Evolutionary conservation across 2,113 vertebrate genomes (phyloP).

Genomic region (Vulpes lagopus): DNA sequence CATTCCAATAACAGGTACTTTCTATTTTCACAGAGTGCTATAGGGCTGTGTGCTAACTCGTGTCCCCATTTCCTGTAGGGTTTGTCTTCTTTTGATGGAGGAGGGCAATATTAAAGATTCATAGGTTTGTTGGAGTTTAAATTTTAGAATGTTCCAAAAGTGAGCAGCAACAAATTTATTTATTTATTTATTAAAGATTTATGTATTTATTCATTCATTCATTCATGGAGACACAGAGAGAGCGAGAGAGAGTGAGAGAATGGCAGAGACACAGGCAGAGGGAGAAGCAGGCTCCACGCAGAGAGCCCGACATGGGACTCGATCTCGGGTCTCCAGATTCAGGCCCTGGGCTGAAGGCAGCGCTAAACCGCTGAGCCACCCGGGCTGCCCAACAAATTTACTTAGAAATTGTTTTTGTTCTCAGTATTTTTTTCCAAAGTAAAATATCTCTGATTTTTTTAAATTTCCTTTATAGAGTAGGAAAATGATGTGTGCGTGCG

Average conservation of each 20-base stretch:
- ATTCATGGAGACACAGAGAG: too few relatives aligned
- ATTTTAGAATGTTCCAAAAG: conserved; percentile 11
- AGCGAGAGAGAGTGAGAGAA: too few relatives aligned
- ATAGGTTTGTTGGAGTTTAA: conserved; percentile 28
- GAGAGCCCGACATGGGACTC: too few relatives aligned
- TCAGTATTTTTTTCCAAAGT: conserved; percentile 38
- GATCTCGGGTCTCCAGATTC: too few relatives aligned
- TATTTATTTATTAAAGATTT: not conserved
- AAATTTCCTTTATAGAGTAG: not conserved
- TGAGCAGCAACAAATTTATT: not conserved
- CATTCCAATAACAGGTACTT: not conserved
- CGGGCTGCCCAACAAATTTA: not conserved
- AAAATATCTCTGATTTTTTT: conserved; percentile 32
- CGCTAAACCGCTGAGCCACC: too few relatives aligned
- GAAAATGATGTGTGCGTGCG: not conserved
- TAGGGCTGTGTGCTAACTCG: not conserved
- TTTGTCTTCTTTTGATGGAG: conserved; percentile 31
- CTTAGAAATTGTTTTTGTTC: conserved; percentile 43
- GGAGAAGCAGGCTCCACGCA: too few relatives aligned
- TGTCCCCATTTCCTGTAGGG: not conserved
- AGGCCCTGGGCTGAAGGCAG: too few relatives aligned
- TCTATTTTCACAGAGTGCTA: not conserved
- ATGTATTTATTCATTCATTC: too few relatives aligned
- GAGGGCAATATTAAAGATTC: not conserved
- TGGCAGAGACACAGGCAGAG: too few relatives aligned